A percentile compares a stretch with the other conserved stretches of the same genome.
phyloP scores from a whole-genome alignment of 2,797 vertebrate species.

The Semaprochilodus insignis region DNA sequence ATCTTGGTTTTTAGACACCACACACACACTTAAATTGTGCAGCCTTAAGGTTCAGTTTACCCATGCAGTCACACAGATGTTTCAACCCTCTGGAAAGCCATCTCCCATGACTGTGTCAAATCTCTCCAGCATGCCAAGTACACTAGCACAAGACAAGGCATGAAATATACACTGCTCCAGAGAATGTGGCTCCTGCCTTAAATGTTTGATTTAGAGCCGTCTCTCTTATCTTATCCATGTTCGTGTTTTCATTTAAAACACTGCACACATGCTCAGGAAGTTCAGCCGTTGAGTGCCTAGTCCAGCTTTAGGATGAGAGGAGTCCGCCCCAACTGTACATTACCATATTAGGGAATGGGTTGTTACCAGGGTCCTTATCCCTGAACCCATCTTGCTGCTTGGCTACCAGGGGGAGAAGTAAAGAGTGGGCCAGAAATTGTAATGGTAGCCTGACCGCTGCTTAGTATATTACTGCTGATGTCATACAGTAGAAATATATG shows the following conservation, averaged over 20 bases:
- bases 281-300: background rate
- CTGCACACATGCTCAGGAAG: background rate
- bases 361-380: background rate
- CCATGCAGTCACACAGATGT: constrained; percentile 15
- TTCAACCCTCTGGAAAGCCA: constrained; percentile 4
- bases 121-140: constrained; percentile 13
- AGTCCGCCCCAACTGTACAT: background rate
- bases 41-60: background rate
- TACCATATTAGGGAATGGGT: constrained; percentile 53
- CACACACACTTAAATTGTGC: background rate
- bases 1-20: background rate
- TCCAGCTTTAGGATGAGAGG: background rate
- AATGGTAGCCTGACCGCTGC: background rate
- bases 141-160: background rate
- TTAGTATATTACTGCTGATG: constrained; percentile 5
- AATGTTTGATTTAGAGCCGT: background rate
- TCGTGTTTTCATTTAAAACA: background rate
- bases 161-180: background rate
- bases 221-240: background rate
- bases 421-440: constrained; percentile 7
- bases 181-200: background rate
- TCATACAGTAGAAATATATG: constrained; percentile 32
- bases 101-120: constrained; percentile 18
- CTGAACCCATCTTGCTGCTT: background rate
- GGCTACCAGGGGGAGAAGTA: background rate